These are phyloP conservation scores for Megaceryle maxima DNA, from an alignment of 2,113 vertebrate species.

Conservation along the genomic window DNA sequence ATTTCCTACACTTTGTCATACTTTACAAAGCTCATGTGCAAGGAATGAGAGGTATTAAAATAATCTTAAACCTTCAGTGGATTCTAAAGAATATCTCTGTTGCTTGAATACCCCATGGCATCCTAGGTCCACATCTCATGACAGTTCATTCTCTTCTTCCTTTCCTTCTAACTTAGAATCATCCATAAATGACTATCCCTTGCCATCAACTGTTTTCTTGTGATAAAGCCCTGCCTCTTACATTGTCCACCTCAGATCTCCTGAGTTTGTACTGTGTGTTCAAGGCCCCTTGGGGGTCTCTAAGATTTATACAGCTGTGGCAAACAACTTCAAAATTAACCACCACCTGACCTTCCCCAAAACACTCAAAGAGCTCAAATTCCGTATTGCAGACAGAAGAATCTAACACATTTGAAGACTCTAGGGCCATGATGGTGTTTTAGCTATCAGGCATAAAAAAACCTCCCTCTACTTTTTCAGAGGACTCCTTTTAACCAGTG, in stretches of 20 bases:
- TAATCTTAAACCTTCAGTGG: neutral
- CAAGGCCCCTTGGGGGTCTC: neutral
- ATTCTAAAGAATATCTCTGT: neutral
- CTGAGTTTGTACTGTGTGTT: neutral
- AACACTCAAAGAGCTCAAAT: conserved; percentile 2
- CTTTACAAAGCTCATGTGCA: neutral
- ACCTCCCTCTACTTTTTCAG: neutral
- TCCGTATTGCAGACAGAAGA: conserved; percentile 20
- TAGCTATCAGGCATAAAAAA: neutral
- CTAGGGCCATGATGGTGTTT: neutral
- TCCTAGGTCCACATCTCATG: neutral
- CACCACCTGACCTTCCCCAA: conserved; percentile 27
- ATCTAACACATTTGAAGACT: conserved; percentile 6
- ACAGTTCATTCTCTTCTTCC: neutral
- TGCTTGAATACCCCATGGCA: neutral
- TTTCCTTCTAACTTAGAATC: neutral
- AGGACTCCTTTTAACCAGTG: neutral
- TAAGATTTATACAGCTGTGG: conserved; percentile 55
- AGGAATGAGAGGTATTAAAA: neutral
- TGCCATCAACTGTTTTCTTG: neutral
- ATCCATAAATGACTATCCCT: neutral
- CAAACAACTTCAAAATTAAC: conserved; percentile 27
- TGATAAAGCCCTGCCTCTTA: neutral
- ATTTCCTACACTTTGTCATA: neutral
- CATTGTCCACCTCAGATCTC: neutral